phyloP scores from a whole-genome alignment of 92 coral and sea anemone genomes.

The Hydrozoanthus gracilis region DNA sequence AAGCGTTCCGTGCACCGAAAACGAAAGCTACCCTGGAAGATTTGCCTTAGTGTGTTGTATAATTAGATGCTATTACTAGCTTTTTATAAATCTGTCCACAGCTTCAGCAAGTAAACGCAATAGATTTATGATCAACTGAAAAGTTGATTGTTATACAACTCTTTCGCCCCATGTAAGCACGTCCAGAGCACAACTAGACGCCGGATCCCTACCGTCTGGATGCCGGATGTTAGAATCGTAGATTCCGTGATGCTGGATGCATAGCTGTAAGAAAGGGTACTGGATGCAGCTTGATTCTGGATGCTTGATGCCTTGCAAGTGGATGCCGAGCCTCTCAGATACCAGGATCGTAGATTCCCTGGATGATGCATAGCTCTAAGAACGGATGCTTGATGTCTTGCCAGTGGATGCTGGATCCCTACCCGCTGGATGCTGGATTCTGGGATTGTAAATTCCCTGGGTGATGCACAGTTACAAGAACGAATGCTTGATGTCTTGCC shows the following conservation, averaged over 20 bases:
- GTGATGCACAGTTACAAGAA: no score
- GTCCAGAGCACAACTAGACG: not conserved
- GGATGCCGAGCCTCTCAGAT: not conserved
- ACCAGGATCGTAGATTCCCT: not conserved
- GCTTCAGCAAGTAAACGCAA: not conserved
- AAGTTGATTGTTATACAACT: not conserved
- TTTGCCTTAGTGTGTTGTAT: not conserved
- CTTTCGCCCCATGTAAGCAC: not conserved
- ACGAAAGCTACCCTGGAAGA: not conserved
- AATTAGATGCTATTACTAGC: not conserved
- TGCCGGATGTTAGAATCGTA: not conserved
- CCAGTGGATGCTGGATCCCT: no score
- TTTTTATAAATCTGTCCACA: not conserved
- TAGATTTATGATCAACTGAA: not conserved
- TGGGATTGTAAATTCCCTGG: no score
- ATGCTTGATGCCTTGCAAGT: not conserved
- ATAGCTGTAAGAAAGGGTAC: not conserved
- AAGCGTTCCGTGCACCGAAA: not conserved
- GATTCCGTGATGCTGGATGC: not conserved
- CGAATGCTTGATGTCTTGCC: no score
- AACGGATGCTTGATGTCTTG: not conserved
- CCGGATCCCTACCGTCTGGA: no score
- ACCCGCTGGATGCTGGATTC: no score
- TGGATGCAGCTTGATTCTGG: not conserved
- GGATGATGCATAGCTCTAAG: not conserved